Percentiles rank a stretch among this genome's conserved stretches.
Conservation (phyloP, 2,888 invertebrate species). For the Cenopis cana region DNA sequence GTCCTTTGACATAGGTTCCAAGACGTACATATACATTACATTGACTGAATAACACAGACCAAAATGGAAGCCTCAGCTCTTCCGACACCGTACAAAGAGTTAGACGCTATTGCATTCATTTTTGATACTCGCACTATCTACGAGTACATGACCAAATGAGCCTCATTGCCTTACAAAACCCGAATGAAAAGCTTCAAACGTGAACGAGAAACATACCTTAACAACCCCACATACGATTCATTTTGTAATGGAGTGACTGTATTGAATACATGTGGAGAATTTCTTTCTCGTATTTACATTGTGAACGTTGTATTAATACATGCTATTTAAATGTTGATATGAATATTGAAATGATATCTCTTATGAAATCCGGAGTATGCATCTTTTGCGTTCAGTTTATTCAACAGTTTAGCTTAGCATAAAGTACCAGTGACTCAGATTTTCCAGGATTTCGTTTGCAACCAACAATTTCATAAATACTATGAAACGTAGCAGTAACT, state of each 20-base stretch:
- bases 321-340: conserved; percentile 7
- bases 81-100: background rate
- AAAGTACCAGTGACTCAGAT: background rate
- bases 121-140: conserved; percentile 31
- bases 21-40: background rate
- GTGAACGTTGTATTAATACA: conserved; percentile 28
- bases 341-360: conserved; percentile 38
- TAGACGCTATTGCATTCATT: conserved; percentile 29
- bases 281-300: conserved; percentile 31
- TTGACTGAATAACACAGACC: too few relatives aligned
- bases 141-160: conserved; percentile 34
- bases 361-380: background rate
- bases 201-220: conserved; percentile 19
- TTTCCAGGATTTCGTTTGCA: too few relatives aligned
- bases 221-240: background rate
- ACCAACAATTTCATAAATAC: too few relatives aligned
- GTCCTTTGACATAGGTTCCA: background rate
- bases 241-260: conserved; percentile 5
- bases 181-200: conserved; percentile 23
- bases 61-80: conserved; percentile 5
- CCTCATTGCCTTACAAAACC: conserved; percentile 38
- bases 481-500: too few relatives aligned
- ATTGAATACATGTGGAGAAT: conserved; percentile 28
- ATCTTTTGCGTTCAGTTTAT: conserved; percentile 2
- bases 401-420: background rate